Evolutionary conservation across 2,888 invertebrate genomes (phyloP), one percentile per base, ranked within the genome.

Genomic region (Zeuzera pyrina): DNA sequence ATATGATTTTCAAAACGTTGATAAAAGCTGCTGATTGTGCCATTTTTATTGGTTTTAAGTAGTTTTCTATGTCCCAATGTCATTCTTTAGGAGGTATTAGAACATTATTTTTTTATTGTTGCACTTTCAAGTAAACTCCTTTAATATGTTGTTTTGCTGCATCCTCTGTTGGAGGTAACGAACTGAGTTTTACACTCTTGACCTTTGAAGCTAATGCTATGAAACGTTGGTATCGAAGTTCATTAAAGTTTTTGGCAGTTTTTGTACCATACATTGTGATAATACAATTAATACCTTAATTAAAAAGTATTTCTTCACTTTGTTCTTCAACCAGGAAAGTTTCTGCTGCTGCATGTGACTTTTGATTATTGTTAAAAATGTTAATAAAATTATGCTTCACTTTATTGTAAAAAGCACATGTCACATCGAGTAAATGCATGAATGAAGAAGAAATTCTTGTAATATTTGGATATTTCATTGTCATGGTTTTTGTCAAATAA

Each of bases 401-500:
- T 38, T 35, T 35, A 30, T 30, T 38, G 27, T 40, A 39, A 28
- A 37, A 40, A 35, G 32, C 32, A 11, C 35, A 39, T 30, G 30
- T 42, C 38, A 32, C 39, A 40, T 35, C 39, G 38, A 33, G 40
- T 38, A 29, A 41, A 34, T 38, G 36, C 35, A 29, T 38, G 38
- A 33, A 41, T 31, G 19, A 41, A 37, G 5, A 41, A 35, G 11
- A 36, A 31, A 22, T 22, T 33, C 25, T 22, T 11, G 15, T 23
- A 23, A 23, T 23, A 23, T 23, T 23, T 23, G n/a, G 5, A 23
- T 23, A 23, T 23, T 23, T 25, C 14, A 33, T 23, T n/a, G 10
- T n/a, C 23, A 23, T 23, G 7, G 10, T 23, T 23, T 23, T 23
- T 12, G 34, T 36, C 31, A 29, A n/a, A n/a, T n/a, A n/a, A n/a